Conservation (phyloP, 2,888 invertebrate genomes). For the Spialia ferax region DNA sequence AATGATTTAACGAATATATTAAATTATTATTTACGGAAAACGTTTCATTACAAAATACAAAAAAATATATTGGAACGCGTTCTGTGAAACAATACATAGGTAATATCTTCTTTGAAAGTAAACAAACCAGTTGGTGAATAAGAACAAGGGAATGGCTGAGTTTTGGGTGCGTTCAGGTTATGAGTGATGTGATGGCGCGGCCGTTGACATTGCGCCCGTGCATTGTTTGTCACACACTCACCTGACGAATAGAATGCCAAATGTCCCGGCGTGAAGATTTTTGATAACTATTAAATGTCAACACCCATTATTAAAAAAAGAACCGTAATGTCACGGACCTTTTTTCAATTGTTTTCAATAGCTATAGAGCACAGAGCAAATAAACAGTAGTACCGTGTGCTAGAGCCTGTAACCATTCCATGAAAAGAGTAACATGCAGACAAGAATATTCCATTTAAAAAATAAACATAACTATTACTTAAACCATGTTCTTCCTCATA, state of each 20-base stretch:
- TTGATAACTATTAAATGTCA: constrained; percentile 35
- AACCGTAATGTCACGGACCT: constrained; percentile 19
- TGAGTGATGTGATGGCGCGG: constrained; percentile 52
- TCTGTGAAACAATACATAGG: neutral
- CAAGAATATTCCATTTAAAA: no score
- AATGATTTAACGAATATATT: no score
- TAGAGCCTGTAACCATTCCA: no score
- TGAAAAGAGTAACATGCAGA: no score
- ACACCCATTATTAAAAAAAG: constrained; percentile 31
- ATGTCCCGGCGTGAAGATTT: constrained; percentile 16
- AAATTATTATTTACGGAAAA: no score
- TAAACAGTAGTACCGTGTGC: no score
- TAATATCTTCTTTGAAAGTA: constrained; percentile 16
- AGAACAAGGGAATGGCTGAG: constrained; percentile 53
- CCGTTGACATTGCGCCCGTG: constrained; percentile 59
- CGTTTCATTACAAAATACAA: no score
- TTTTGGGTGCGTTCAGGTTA: constrained; percentile 57
- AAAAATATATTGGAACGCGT: no score
- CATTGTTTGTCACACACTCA: constrained; percentile 43
- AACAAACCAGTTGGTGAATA: constrained; percentile 58
- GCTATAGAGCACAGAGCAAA: no score
- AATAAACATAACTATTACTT: no score
- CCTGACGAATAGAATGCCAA: constrained; percentile 35
- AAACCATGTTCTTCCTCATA: no score
- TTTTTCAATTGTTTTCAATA: neutral